Evolutionary conservation across 1,140 invertebrate genomes (phyloP).

Genomic region (Bombus breviceps): DNA sequence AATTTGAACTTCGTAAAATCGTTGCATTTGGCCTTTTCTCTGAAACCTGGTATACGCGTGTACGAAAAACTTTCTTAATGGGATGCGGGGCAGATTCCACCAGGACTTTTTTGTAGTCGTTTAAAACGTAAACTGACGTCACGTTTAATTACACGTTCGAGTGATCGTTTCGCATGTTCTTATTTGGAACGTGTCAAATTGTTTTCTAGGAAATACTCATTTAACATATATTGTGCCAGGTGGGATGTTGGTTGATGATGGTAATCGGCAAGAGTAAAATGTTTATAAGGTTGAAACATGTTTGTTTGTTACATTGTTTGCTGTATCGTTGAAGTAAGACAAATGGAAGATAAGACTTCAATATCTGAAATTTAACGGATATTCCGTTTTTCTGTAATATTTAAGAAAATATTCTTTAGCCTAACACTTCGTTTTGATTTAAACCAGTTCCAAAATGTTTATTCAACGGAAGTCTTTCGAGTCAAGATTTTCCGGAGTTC

Average conservation of each 20-base stretch:
- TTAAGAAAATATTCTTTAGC: too few species aligned
- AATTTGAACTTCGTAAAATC: slow-evolving; percentile 24
- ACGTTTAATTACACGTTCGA: slow-evolving; percentile 1
- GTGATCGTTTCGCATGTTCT: too few species aligned
- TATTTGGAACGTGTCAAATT: background rate
- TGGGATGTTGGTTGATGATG: background rate
- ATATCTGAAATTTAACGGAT: background rate
- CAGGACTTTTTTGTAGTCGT: background rate
- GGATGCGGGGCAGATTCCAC: background rate
- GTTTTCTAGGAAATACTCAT: background rate
- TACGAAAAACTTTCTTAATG: slow-evolving; percentile 14
- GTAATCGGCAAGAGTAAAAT: background rate
- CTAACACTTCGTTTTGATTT: too few species aligned
- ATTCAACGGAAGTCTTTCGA: too few species aligned
- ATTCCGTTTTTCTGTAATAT: too few species aligned
- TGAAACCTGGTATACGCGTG: background rate
- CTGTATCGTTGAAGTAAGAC: background rate
- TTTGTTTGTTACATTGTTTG: background rate
- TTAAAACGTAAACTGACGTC: background rate
- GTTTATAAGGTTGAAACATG: background rate
- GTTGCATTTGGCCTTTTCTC: background rate
- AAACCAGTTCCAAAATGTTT: too few species aligned
- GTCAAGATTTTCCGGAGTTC: too few species aligned
- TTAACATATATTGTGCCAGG: background rate
- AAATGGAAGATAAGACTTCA: background rate